phyloP scores from a whole-genome alignment of 2,888 invertebrate genomes.

The Melitaea athalia region DNA sequence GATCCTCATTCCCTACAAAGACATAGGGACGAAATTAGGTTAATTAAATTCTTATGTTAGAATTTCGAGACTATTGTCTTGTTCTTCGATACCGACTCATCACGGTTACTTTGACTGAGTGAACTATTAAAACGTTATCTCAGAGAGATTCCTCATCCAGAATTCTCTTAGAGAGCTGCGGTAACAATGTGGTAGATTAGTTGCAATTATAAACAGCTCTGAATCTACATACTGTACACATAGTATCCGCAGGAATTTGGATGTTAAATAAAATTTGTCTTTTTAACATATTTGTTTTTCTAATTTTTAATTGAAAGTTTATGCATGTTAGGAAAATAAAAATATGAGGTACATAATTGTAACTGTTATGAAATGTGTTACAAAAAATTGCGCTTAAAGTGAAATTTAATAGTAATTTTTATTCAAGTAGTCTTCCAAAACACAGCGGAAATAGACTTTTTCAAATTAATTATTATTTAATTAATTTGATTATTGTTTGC shows the following conservation, averaged over 20 bases:
- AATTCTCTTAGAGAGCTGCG: background rate
- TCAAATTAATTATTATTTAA: too few species aligned
- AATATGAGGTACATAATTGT: too few species aligned
- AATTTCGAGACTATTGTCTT: slow-evolving; percentile 55
- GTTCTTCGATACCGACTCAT: slow-evolving; percentile 52
- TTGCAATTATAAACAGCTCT: background rate
- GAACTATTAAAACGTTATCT: slow-evolving; percentile 41
- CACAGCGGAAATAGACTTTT: too few species aligned
- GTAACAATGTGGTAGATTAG: background rate
- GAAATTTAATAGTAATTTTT: too few species aligned
- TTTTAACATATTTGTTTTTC: background rate
- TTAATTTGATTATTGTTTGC: too few species aligned
- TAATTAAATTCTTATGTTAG: slow-evolving; percentile 74
- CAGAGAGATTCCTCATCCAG: slow-evolving; percentile 2
- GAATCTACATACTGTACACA: background rate
- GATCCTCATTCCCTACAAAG: slow-evolving; percentile 42
- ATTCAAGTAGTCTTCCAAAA: too few species aligned
- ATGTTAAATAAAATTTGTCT: background rate
- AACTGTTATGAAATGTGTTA: too few species aligned
- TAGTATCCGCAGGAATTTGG: background rate
- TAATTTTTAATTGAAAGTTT: too few species aligned
- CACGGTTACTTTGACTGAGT: slow-evolving; percentile 71
- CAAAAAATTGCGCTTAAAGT: too few species aligned
- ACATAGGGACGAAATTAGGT: slow-evolving; percentile 73
- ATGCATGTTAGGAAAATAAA: too few species aligned